phyloP scores from a whole-genome alignment of 1,140 invertebrate genomes.

The Coptotermes formosanus region DNA sequence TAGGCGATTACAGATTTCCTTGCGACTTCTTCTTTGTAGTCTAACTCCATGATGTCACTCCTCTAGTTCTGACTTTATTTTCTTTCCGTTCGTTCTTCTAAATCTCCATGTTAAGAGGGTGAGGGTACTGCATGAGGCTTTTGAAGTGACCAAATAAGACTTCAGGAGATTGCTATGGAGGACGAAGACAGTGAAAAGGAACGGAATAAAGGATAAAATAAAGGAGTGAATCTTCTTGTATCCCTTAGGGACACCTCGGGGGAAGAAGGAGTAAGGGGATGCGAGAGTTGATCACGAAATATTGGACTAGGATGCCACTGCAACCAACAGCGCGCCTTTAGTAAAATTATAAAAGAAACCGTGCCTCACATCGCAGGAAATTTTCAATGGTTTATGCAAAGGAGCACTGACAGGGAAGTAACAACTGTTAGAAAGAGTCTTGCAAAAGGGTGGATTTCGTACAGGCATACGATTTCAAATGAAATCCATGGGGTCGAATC shows the following conservation, averaged over 20 bases:
- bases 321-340: neutral
- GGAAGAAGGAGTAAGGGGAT: neutral
- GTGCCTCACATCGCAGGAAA: too few relatives aligned
- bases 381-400: too few relatives aligned
- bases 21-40: neutral
- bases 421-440: too few relatives aligned
- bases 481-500: too few relatives aligned
- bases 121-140: neutral
- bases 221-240: neutral
- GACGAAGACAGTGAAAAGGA: neutral
- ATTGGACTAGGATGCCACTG: neutral
- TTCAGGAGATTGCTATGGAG: neutral
- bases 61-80: neutral
- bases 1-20: too few relatives aligned
- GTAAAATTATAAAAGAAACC: too few relatives aligned
- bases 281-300: neutral
- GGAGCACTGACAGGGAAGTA: too few relatives aligned
- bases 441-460: too few relatives aligned
- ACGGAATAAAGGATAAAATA: neutral
- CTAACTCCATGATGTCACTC: neutral
- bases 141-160: slow-evolving; percentile 16
- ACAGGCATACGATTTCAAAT: too few relatives aligned
- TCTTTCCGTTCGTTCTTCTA: neutral
- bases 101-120: neutral
- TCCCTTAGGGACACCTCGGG: neutral